Percentiles rank a stretch among this genome's conserved stretches.
phyloP scores from a whole-genome alignment of 2,113 vertebrate genomes.

The Oncorhynchus nerka region DNA sequence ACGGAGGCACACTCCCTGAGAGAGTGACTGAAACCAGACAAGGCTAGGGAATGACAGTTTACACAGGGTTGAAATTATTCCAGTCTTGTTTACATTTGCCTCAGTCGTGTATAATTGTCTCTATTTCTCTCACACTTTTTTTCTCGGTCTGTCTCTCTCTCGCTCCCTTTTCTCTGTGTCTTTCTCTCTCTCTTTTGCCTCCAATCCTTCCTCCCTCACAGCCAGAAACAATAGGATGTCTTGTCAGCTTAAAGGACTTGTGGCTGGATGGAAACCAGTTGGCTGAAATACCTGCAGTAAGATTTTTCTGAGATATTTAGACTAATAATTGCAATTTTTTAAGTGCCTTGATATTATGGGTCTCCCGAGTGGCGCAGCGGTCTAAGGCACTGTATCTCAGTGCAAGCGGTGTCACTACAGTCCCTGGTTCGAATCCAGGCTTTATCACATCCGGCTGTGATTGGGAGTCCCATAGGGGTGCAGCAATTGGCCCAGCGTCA shows the following conservation, averaged over 20 bases:
- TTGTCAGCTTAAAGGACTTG: constrained; percentile 92
- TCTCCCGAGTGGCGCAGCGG: no score
- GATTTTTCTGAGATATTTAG: constrained; percentile 20
- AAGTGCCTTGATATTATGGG: no score
- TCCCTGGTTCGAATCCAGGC: no score
- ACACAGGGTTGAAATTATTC: neutral
- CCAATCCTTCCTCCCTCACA: constrained; percentile 59
- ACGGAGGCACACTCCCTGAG: constrained; percentile 37
- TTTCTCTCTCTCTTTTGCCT: constrained; percentile 8
- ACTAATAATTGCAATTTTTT: neutral
- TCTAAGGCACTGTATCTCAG: no score
- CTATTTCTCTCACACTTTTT: neutral
- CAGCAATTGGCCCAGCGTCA: no score
- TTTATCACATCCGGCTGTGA: no score
- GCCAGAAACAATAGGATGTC: constrained; percentile 94
- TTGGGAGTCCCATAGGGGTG: no score
- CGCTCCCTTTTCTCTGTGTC: neutral
- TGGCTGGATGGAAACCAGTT: constrained; percentile 98
- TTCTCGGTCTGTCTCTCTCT: constrained; percentile 15
- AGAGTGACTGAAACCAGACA: constrained; percentile 14
- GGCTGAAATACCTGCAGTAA: constrained; percentile 89
- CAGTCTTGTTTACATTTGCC: neutral
- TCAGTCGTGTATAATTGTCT: constrained; percentile 14
- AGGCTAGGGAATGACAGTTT: constrained; percentile 9
- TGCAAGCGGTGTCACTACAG: no score